Evolutionary conservation across 1,140 invertebrate genomes (phyloP).

Genomic region (Apocrypta bakeri): DNA sequence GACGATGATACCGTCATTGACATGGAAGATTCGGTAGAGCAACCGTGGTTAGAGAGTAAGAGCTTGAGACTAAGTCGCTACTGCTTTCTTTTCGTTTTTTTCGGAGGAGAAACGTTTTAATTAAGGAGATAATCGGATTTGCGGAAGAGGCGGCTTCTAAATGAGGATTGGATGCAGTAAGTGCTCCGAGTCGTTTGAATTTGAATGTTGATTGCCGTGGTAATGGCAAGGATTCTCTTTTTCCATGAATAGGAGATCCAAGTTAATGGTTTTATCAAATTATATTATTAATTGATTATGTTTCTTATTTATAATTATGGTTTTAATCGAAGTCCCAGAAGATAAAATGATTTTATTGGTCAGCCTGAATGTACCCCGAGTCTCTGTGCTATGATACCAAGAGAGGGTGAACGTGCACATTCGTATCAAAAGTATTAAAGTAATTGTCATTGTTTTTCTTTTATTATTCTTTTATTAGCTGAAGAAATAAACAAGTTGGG

Average conservation of each 20-base stretch:
- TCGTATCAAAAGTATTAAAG: too few species aligned
- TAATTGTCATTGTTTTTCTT: too few species aligned
- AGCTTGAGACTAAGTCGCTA: neutral
- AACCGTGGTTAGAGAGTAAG: neutral
- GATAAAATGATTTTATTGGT: too few species aligned
- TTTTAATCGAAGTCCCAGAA: too few species aligned
- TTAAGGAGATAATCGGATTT: conserved; percentile 27
- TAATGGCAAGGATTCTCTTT: neutral
- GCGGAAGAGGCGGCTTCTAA: neutral
- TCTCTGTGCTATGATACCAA: too few species aligned
- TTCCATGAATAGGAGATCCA: neutral
- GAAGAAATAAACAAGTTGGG: too few species aligned
- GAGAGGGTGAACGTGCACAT: too few species aligned
- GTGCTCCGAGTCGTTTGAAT: conserved; percentile 8
- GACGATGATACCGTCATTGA: conserved; percentile 3
- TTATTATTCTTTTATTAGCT: too few species aligned
- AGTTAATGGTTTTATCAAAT: neutral
- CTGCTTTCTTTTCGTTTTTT: neutral
- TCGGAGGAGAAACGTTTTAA: conserved; percentile 2
- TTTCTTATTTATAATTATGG: too few species aligned
- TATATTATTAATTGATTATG: neutral
- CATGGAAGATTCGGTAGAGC: conserved; percentile 10
- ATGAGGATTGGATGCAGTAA: conserved; percentile 6
- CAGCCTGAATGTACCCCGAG: too few species aligned
- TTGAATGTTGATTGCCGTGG: neutral